phyloP scores from a whole-genome alignment of 2,113 vertebrate genomes.

The Elaphurus davidianus region DNA sequence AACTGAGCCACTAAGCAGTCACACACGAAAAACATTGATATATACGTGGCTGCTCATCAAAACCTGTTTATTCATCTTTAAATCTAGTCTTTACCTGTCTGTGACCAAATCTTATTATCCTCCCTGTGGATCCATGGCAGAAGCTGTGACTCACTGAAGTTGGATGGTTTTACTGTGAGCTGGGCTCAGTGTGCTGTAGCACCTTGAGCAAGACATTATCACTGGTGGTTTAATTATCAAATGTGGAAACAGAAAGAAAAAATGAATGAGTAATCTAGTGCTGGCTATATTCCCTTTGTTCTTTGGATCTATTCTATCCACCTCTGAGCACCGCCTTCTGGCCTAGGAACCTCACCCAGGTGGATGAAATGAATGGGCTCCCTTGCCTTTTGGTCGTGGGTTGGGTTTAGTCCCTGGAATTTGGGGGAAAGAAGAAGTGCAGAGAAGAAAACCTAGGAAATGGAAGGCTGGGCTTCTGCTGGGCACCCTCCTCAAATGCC shows the following conservation, averaged over 20 bases:
- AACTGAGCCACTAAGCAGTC: neutral
- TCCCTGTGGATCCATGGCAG: neutral
- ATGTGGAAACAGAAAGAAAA: neutral
- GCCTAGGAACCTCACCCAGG: neutral
- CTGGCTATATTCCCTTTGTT: no score
- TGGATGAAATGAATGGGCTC: neutral
- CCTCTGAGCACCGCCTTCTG: neutral
- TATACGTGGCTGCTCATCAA: neutral
- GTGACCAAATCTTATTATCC: neutral
- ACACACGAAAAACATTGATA: neutral
- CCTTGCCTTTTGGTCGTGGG: neutral
- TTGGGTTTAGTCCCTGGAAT: neutral
- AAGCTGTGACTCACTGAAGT: neutral
- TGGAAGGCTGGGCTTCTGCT: accelerated
- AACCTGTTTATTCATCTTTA: neutral
- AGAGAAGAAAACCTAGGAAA: neutral
- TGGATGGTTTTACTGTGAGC: no score
- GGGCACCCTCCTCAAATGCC: neutral
- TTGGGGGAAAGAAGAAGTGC: neutral
- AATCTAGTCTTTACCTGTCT: neutral
- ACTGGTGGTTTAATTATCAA: neutral
- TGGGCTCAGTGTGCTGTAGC: accelerated
- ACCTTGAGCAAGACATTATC: neutral
- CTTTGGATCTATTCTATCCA: neutral
- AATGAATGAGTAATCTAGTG: neutral